A percentile compares a stretch with the other conserved stretches of the same genome.
Conservation (phyloP, 2,888 invertebrate genomes). For the Sthenelais limicola region DNA sequence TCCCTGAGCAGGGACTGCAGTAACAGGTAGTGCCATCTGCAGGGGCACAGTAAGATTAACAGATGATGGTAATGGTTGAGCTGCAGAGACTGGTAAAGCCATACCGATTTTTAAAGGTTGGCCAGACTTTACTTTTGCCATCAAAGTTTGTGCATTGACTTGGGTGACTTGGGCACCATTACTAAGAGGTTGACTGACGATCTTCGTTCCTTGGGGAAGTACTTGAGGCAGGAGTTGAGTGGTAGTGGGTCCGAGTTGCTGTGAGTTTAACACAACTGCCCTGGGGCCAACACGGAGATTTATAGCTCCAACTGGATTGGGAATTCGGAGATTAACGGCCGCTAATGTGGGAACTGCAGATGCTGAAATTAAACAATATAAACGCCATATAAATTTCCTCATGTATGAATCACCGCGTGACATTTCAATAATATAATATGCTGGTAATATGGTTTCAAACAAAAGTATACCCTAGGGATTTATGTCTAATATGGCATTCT, state of each 20-base stretch:
- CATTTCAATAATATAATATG: too few species aligned
- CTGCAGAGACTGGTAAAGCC: constrained; percentile 3
- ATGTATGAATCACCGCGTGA: too few species aligned
- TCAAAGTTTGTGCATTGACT: not conserved
- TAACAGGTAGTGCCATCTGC: constrained; percentile 13
- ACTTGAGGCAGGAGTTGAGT: not conserved
- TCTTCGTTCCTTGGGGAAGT: constrained; percentile 19
- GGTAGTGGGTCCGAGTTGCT: not conserved
- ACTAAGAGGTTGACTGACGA: constrained; percentile 11
- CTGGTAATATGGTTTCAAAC: too few species aligned
- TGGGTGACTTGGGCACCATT: constrained; percentile 25
- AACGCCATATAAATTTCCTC: too few species aligned
- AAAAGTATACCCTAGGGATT: too few species aligned
- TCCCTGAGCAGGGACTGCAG: constrained; percentile 34
- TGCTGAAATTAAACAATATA: too few species aligned
- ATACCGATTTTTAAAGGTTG: constrained; percentile 4
- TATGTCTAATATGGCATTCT: too few species aligned
- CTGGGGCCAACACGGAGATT: constrained; percentile 44
- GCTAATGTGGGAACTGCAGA: too few species aligned
- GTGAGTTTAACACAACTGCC: constrained; percentile 27
- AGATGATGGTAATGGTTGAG: not conserved
- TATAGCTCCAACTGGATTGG: constrained; percentile 40
- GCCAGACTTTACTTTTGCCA: constrained; percentile 12
- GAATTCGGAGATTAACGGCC: constrained; percentile 47
- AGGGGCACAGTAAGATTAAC: constrained; percentile 16